Conservation (phyloP, 1,140 invertebrate species). For the Sitobion miscanthi region DNA sequence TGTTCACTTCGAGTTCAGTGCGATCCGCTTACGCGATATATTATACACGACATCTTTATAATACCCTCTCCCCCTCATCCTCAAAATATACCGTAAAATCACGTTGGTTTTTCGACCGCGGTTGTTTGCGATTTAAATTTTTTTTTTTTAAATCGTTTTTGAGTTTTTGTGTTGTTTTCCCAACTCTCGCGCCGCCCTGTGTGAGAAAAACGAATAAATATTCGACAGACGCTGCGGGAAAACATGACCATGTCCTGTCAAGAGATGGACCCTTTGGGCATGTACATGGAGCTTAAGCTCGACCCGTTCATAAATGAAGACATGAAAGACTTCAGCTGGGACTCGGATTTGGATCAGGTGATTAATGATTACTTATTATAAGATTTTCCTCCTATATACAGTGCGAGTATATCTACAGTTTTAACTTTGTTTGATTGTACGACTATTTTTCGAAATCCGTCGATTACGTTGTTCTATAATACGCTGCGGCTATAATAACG, state of each 20-base stretch:
- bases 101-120: not conserved
- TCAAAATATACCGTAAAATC: too few species aligned
- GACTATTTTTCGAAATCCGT: not conserved
- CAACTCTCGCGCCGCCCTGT: not conserved
- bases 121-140: not conserved
- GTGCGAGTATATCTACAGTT: too few species aligned
- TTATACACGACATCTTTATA: not conserved
- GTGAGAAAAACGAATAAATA: not conserved
- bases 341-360: conserved; percentile 58
- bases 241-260: conserved; percentile 46
- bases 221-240: not conserved
- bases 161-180: not conserved
- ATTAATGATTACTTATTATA: not conserved
- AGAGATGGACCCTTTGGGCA: conserved; percentile 42
- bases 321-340: conserved; percentile 54
- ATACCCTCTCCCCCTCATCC: not conserved
- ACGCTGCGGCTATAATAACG: not conserved
- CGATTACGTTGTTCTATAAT: not conserved
- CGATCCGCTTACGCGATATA: not conserved
- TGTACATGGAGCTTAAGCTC: conserved; percentile 47
- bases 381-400: not conserved
- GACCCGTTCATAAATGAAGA: conserved; percentile 56
- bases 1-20: not conserved
- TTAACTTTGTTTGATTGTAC: not conserved
- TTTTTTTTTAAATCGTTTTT: not conserved